Percentiles rank a stretch among this genome's conserved stretches.
phyloP scores from a whole-genome alignment of 2,113 vertebrate species.

The Tringa solitaria region DNA sequence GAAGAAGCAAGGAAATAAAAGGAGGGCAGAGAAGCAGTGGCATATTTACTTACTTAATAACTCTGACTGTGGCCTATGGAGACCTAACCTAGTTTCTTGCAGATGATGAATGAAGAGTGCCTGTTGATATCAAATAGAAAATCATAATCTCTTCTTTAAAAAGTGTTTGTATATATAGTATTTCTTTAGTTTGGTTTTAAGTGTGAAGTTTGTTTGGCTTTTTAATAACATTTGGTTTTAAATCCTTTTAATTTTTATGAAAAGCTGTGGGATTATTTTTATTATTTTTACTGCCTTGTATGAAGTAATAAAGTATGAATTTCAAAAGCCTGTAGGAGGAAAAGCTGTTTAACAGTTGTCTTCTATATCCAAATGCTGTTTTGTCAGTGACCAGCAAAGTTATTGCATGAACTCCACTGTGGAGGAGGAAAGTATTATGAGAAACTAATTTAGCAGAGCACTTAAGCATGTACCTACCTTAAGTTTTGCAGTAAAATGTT shows the following conservation, averaged over 20 bases:
- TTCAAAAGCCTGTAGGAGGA: constrained; percentile 20
- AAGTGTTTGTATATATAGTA: background rate
- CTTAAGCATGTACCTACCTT: background rate
- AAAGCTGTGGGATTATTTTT: constrained; percentile 19
- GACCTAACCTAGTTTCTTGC: constrained; percentile 64
- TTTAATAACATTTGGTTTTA: constrained; percentile 18
- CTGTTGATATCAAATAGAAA: constrained; percentile 50
- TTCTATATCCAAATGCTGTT: background rate
- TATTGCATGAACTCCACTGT: background rate
- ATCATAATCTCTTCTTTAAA: constrained; percentile 20
- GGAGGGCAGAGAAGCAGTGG: constrained; percentile 33
- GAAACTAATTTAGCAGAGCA: background rate
- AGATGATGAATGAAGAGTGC: constrained; percentile 62
- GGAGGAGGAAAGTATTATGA: background rate
- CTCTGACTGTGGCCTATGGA: constrained; percentile 60
- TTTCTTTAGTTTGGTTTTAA: constrained; percentile 41
- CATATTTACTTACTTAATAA: constrained; percentile 66
- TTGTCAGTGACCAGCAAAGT: background rate
- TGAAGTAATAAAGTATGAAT: constrained; percentile 61
- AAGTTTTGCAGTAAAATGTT: background rate
- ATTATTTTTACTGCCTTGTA: constrained; percentile 46
- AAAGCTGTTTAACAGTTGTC: background rate
- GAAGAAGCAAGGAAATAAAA: constrained; percentile 87
- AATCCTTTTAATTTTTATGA: constrained; percentile 46
- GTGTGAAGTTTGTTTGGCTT: constrained; percentile 20